phyloP scores from a whole-genome alignment of 2,113 vertebrate species.

The Mionectes macconnelli region DNA sequence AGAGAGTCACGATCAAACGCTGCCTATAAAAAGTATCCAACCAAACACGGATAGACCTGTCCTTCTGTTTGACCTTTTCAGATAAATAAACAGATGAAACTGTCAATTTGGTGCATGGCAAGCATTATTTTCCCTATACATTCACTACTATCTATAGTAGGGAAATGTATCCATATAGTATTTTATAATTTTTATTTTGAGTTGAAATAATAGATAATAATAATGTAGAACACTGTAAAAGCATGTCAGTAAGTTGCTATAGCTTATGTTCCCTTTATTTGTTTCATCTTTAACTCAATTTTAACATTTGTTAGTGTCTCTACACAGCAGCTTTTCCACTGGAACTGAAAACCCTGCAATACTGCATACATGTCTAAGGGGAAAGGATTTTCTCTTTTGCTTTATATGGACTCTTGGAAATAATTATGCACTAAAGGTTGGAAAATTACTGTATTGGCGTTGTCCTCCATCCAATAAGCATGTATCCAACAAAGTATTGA shows the following conservation, averaged over 20 bases:
- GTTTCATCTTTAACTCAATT: not conserved
- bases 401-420: not conserved
- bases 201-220: not conserved
- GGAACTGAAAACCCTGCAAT: not conserved
- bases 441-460: not conserved
- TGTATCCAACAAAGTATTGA: not conserved
- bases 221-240: not conserved
- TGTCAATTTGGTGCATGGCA: not conserved
- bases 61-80: not conserved
- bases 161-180: not conserved
- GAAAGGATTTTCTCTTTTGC: not conserved
- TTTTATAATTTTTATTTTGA: not conserved
- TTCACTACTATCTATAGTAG: not conserved
- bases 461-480: not conserved
- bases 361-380: not conserved
- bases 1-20: not conserved
- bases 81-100: not conserved
- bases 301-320: not conserved
- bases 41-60: fast-evolving
- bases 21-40: not conserved
- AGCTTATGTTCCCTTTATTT: not conserved
- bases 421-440: not conserved
- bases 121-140: not conserved
- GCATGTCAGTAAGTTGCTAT: not conserved
- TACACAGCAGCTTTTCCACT: not conserved